Evolutionary conservation across 2,113 vertebrate genomes (phyloP).

Genomic region (human (Homo sapiens)): DNA sequence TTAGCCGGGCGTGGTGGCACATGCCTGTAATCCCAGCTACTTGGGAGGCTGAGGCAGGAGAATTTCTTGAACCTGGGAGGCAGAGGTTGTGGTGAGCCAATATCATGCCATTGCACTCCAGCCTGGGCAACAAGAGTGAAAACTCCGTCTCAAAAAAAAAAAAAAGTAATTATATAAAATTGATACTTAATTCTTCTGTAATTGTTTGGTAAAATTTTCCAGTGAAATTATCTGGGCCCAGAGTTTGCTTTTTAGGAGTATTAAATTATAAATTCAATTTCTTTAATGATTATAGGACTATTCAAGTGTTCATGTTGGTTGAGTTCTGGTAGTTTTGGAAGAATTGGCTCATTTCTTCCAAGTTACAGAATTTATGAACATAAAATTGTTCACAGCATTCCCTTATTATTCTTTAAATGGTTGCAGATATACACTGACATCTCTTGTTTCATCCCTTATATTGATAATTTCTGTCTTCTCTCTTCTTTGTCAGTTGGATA

Average conservation of each 20-base stretch:
- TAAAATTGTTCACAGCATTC: not conserved
- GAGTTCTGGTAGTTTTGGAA: not conserved
- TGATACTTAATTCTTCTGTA: not conserved
- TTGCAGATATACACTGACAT: not conserved
- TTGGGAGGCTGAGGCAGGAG: no score
- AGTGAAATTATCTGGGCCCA: not conserved
- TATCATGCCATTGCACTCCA: no score
- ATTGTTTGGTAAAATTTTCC: not conserved
- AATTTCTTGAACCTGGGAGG: no score
- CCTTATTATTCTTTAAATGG: not conserved
- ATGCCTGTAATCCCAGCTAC: no score
- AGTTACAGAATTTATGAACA: not conserved
- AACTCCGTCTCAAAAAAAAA: no score
- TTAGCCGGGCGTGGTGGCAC: no score
- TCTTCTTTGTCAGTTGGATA: not conserved
- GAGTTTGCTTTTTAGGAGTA: not conserved
- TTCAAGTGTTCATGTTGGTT: not conserved
- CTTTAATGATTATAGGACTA: not conserved
- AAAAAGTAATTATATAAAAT: not conserved
- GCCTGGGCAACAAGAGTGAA: no score
- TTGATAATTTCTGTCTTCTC: not conserved
- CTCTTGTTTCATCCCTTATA: not conserved
- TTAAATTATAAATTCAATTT: not conserved
- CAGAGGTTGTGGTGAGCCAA: no score
- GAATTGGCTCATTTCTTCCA: not conserved